Percentiles rank a stretch among this genome's conserved stretches.
These are phyloP conservation scores for Pedetes capensis DNA, from an alignment of 2,113 vertebrate species.

Conservation along the genomic window DNA sequence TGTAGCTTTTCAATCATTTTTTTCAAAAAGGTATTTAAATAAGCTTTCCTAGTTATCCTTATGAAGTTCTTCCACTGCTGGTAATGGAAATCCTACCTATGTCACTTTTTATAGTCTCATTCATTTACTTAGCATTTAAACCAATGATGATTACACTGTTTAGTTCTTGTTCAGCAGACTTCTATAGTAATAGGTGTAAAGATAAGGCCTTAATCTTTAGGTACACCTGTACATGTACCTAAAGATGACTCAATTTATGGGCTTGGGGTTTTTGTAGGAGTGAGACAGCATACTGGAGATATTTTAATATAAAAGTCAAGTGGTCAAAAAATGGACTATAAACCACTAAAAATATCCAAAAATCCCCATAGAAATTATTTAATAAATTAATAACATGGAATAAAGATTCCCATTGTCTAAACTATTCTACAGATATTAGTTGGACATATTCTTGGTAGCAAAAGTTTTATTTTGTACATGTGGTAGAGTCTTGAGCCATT, in stretches of 20 bases:
- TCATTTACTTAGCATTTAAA: background rate
- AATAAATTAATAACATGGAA: background rate
- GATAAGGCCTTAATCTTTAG: background rate
- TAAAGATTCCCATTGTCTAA: background rate
- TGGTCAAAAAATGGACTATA: background rate
- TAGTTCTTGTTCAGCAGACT: background rate
- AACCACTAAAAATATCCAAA: background rate
- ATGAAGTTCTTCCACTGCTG: background rate
- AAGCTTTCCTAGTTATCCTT: background rate
- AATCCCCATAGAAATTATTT: background rate
- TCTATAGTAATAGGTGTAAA: background rate
- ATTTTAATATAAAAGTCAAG: background rate
- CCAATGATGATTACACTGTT: background rate
- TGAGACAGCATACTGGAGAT: background rate
- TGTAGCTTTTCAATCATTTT: background rate
- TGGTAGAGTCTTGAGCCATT: background rate
- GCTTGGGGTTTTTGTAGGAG: background rate
- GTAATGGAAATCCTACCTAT: background rate
- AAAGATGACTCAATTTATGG: background rate
- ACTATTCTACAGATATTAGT: background rate
- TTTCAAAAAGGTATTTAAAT: background rate
- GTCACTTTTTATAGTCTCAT: background rate
- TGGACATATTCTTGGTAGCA: background rate
- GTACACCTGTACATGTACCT: background rate
- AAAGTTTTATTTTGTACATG: background rate